These are phyloP conservation scores for Dendrophyllia cribrosa DNA, from an alignment of 64 coral and sea anemone genomes.

Conservation along the genomic window DNA sequence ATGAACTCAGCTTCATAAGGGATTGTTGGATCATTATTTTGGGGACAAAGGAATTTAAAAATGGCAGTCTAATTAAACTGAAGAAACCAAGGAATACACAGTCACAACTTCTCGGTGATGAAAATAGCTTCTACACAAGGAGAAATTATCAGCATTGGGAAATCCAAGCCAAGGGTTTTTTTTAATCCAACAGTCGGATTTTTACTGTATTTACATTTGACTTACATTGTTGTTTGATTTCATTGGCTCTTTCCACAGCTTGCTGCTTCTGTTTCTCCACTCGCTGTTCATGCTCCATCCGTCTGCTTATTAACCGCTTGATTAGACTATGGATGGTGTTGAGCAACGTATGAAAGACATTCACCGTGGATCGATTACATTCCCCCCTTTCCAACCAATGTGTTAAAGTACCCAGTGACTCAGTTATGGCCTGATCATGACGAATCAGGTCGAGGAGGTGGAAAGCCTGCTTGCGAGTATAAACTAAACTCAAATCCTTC, in stretches of 20 bases:
- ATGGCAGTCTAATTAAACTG: no score
- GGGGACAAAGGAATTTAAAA: no score
- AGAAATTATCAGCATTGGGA: no score
- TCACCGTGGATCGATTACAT: constrained; percentile 74
- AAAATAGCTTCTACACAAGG: no score
- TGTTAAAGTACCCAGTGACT: constrained; percentile 58
- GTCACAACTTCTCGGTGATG: no score
- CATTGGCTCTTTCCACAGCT: constrained; percentile 57
- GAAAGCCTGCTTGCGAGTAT: constrained; percentile 45
- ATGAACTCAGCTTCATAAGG: no score
- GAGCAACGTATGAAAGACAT: constrained; percentile 77
- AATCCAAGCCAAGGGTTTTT: no score
- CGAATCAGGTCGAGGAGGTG: constrained; percentile 79
- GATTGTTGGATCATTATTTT: no score
- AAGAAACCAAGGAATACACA: no score
- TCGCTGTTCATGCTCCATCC: constrained; percentile 83
- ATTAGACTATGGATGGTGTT: constrained; percentile 70
- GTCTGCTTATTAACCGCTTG: constrained; percentile 71
- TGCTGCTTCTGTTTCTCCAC: constrained; percentile 80
- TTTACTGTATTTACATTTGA: not conserved
- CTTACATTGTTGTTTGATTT: constrained; percentile 83
- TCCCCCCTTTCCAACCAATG: constrained; percentile 90
- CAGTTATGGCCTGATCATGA: constrained; percentile 57
- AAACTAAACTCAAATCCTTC: constrained; percentile 36
- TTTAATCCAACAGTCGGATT: not conserved